A percentile compares a stretch with the other conserved stretches of the same genome.
These are phyloP conservation scores for Butorides virescens DNA, from an alignment of 2,113 vertebrate genomes.

Conservation along the genomic window DNA sequence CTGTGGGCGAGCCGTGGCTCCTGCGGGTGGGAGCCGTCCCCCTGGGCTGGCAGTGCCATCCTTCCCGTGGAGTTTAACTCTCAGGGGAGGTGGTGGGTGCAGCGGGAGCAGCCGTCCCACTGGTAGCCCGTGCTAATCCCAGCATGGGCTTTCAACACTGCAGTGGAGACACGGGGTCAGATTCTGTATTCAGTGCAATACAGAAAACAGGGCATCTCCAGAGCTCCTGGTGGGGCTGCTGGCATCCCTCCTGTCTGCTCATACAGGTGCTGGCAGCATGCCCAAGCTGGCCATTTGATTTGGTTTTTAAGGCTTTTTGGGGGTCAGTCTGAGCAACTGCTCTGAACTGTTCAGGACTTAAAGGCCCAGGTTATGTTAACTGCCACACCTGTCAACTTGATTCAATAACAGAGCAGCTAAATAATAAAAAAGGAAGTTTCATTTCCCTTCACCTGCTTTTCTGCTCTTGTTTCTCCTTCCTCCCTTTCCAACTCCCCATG, in stretches of 20 bases:
- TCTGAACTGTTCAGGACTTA: background rate
- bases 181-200: background rate
- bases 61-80: background rate
- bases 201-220: background rate
- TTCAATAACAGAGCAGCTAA: background rate
- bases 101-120: background rate
- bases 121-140: background rate
- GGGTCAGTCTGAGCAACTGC: background rate
- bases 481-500: background rate
- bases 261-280: accelerated
- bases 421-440: constrained; percentile 35
- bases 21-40: accelerated
- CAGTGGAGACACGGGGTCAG: background rate
- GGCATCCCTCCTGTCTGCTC: background rate
- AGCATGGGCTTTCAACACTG: background rate
- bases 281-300: background rate
- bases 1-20: background rate
- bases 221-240: background rate
- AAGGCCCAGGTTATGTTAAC: background rate
- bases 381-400: constrained; percentile 2
- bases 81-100: background rate
- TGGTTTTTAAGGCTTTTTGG: background rate
- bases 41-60: background rate
- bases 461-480: constrained; percentile 5
- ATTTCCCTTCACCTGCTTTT: constrained; percentile 45